Conservation (phyloP, 2,113 vertebrate genomes). For the Triplophysa dalaica region DNA sequence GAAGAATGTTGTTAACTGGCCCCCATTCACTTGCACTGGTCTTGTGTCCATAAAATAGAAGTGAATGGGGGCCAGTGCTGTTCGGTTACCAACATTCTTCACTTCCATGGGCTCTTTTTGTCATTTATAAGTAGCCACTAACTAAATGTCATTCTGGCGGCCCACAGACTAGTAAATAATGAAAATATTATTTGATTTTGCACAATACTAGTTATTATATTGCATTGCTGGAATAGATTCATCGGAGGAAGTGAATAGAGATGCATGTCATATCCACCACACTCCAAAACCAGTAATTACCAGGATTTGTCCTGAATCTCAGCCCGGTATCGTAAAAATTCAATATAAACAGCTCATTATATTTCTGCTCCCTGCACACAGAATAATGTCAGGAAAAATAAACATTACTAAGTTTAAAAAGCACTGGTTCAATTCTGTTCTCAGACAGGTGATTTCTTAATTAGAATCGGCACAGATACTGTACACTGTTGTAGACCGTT, state of each 20-base stretch:
- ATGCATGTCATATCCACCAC: slow-evolving; percentile 10
- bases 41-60: too few relatives aligned
- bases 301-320: slow-evolving; percentile 29
- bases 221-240: neutral
- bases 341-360: slow-evolving; percentile 41
- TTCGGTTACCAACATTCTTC: too few relatives aligned
- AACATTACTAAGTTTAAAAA: slow-evolving; percentile 12
- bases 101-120: too few relatives aligned
- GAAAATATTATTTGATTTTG: neutral
- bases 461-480: neutral
- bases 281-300: slow-evolving; percentile 38
- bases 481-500: too few relatives aligned
- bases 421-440: slow-evolving; percentile 10
- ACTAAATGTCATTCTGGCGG: neutral
- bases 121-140: too few relatives aligned
- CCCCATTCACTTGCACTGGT: too few relatives aligned
- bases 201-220: slow-evolving; percentile 7
- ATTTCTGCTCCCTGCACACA: neutral
- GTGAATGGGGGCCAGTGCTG: too few relatives aligned
- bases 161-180: neutral
- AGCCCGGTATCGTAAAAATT: slow-evolving; percentile 31
- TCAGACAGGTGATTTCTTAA: slow-evolving; percentile 26
- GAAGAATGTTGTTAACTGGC: too few relatives aligned
- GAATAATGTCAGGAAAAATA: slow-evolving; percentile 32
- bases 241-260: neutral